These are phyloP conservation scores for Ovibos moschatus DNA, from an alignment of 2,113 vertebrate genomes.

Conservation along the genomic window DNA sequence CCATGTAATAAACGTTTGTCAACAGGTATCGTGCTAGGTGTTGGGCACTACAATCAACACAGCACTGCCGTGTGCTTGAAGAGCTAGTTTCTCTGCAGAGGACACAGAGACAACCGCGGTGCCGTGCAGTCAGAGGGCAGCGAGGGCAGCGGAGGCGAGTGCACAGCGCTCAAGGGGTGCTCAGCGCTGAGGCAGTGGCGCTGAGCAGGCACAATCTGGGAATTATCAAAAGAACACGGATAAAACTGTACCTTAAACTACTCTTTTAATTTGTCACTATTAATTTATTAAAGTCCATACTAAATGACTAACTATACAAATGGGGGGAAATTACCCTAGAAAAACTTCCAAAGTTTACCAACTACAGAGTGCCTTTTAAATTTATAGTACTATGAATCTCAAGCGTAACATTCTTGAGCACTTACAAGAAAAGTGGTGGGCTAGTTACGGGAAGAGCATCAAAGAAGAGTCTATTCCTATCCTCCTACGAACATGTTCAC, in stretches of 20 bases:
- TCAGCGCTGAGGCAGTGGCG: not conserved
- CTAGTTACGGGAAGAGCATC: not conserved
- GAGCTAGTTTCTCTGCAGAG: not conserved
- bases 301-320: not conserved
- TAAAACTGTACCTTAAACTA: not conserved
- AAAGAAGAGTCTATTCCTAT: not conserved
- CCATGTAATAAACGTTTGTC: not conserved
- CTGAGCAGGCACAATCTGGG: not conserved
- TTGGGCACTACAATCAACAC: not conserved
- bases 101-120: not conserved
- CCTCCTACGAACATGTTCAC: not conserved
- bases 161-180: no score
- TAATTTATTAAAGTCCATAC: not conserved
- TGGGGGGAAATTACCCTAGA: not conserved
- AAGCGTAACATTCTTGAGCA: not conserved
- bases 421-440: not conserved
- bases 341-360: not conserved
- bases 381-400: not conserved
- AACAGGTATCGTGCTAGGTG: not conserved
- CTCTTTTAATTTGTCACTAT: not conserved
- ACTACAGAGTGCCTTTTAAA: not conserved
- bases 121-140: not conserved
- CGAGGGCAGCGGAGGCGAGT: not conserved
- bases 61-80: not conserved
- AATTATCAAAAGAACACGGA: not conserved